A percentile compares a stretch with the other conserved stretches of the same genome.
phyloP scores from a whole-genome alignment of 1,140 invertebrate genomes.

The Hyles vespertilio region DNA sequence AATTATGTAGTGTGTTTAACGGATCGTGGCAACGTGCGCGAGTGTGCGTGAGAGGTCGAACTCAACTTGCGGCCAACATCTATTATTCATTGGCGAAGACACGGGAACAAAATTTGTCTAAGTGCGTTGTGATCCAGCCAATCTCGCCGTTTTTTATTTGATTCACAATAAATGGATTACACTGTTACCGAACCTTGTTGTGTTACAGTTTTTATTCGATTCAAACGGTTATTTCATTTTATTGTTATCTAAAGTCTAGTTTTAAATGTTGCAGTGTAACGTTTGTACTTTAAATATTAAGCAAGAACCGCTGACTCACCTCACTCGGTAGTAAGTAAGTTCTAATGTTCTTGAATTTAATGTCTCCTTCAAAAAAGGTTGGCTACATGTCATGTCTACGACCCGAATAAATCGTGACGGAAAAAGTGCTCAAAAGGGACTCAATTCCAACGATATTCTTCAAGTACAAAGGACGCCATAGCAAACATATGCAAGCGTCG shows the following conservation, averaged over 20 bases:
- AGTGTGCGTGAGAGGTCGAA: conserved; percentile 28
- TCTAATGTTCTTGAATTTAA: too few relatives aligned
- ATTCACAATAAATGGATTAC: conserved; percentile 70
- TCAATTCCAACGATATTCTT: too few relatives aligned
- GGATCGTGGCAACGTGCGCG: conserved; percentile 10
- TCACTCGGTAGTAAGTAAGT: too few relatives aligned
- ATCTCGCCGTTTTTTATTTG: conserved; percentile 67
- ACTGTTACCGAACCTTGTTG: conserved; percentile 52
- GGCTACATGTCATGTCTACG: too few relatives aligned
- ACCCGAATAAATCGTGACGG: too few relatives aligned
- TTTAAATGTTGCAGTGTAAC: neutral
- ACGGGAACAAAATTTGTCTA: conserved; percentile 70
- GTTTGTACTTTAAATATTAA: neutral
- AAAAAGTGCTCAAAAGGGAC: too few relatives aligned
- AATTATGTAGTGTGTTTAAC: conserved; percentile 20
- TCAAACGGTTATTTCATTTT: too few relatives aligned
- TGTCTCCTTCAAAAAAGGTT: too few relatives aligned
- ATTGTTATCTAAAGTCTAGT: too few relatives aligned
- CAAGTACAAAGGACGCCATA: too few relatives aligned
- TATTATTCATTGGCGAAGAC: conserved; percentile 70
- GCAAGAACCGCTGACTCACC: too few relatives aligned
- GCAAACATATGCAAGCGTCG: too few relatives aligned
- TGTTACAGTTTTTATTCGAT: conserved; percentile 43
- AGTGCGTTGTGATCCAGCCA: conserved; percentile 68
- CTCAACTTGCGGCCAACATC: conserved; percentile 44